Percentiles rank a stretch among this genome's conserved stretches.
Conservation (phyloP, 2,113 vertebrate genomes). For the Microtus pennsylvanicus region DNA sequence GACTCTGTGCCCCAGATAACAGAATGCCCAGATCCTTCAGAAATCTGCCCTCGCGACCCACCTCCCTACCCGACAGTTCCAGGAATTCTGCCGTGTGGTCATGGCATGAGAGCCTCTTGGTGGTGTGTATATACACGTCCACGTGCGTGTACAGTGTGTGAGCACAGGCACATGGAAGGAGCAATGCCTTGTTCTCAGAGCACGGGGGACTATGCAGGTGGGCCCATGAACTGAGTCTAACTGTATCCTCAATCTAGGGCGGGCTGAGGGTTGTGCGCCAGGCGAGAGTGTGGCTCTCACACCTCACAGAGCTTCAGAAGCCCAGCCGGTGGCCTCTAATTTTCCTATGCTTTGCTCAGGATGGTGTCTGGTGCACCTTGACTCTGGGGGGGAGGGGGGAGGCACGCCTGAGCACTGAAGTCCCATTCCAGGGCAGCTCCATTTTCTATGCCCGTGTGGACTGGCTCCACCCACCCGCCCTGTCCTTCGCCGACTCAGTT, state of each 20-base stretch:
- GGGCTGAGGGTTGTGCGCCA: fast-evolving
- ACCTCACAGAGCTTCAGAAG: no score
- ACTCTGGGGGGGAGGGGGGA: background rate
- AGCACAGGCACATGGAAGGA: background rate
- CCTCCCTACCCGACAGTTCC: background rate
- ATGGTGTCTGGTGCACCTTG: background rate
- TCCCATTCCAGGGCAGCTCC: fast-evolving
- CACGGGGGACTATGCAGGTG: no score
- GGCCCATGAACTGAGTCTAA: background rate
- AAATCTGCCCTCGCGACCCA: background rate
- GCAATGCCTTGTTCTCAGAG: background rate
- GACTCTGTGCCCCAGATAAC: background rate
- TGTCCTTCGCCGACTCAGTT: fast-evolving
- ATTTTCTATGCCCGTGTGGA: fast-evolving
- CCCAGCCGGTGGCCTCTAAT: fast-evolving
- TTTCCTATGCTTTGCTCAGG: background rate
- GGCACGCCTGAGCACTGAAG: background rate
- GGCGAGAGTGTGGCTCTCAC: fast-evolving
- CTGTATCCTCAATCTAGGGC: no score
- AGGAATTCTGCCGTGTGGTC: background rate
- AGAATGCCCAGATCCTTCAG: background rate
- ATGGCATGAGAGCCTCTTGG: background rate
- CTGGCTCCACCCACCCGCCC: fast-evolving
- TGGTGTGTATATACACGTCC: background rate
- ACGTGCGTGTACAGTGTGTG: background rate